Evolutionary conservation across 2,113 vertebrate genomes (phyloP).

Genomic region (Mellivora capensis): DNA sequence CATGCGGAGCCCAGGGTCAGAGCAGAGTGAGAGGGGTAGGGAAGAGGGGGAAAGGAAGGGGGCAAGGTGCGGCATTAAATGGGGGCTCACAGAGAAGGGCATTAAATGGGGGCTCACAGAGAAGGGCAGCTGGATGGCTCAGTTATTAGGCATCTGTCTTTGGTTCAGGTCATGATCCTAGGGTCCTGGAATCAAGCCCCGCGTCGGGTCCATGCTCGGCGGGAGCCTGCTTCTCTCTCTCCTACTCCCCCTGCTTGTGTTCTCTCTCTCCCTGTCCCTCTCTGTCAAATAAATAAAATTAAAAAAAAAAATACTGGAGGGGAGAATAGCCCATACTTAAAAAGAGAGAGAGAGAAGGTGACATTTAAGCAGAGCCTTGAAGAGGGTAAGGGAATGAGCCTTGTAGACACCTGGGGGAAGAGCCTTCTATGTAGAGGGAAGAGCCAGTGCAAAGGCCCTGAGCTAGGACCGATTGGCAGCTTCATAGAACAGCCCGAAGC

Average conservation of each 20-base stretch:
- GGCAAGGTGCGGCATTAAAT: too few species aligned
- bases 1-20: not conserved
- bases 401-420: not conserved
- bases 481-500: not conserved
- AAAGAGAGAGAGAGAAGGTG: not conserved
- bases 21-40: not conserved
- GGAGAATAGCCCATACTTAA: too few species aligned
- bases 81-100: too few species aligned
- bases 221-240: too few species aligned
- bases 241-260: too few species aligned
- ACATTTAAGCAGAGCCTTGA: not conserved
- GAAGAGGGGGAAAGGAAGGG: fast-evolving
- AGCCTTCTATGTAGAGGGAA: not conserved
- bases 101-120: not conserved
- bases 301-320: too few species aligned
- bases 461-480: not conserved
- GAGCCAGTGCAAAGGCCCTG: not conserved
- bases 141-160: too few species aligned
- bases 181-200: too few species aligned
- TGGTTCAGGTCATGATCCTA: too few species aligned
- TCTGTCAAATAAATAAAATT: too few species aligned
- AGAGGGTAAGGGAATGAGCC: not conserved
- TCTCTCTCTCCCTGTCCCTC: too few species aligned
- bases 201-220: too few species aligned
- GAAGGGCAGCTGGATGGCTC: not conserved